Conservation (phyloP, 2,113 vertebrate species). For the Plecturocebus donacophilus region DNA sequence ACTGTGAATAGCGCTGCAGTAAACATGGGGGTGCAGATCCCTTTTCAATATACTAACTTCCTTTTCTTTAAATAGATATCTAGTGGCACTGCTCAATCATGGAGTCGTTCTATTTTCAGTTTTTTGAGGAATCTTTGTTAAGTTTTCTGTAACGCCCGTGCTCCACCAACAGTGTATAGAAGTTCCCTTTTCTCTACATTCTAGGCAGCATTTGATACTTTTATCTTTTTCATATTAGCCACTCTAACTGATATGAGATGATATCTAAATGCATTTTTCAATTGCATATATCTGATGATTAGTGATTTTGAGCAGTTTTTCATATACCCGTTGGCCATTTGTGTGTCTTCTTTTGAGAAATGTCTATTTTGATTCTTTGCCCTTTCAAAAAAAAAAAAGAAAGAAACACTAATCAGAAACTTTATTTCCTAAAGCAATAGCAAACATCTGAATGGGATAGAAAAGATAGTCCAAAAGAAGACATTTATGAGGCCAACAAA, state of each 20-base stretch:
- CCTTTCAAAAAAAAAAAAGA: not conserved
- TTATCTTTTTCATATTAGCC: not conserved
- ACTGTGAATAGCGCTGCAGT: not conserved
- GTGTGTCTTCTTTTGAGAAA: not conserved
- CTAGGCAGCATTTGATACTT: not conserved
- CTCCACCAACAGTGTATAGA: not conserved
- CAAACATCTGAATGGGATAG: not conserved
- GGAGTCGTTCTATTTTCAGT: not conserved
- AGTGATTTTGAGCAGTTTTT: too few species aligned
- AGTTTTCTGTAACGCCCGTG: not conserved
- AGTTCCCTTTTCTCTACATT: not conserved
- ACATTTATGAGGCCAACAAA: too few species aligned
- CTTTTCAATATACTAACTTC: not conserved
- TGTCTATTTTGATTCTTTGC: not conserved
- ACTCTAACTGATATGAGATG: too few species aligned
- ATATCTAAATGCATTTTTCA: too few species aligned
- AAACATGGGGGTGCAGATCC: not conserved
- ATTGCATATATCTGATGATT: too few species aligned
- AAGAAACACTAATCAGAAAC: not conserved
- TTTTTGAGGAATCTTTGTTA: not conserved
- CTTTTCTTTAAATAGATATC: not conserved
- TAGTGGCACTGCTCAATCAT: not conserved
- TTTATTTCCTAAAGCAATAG: constrained; percentile 24
- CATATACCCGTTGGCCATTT: not conserved
- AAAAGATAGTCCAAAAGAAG: not conserved